phyloP scores from a whole-genome alignment of 2,888 invertebrate species.

The Hedya salicella region DNA sequence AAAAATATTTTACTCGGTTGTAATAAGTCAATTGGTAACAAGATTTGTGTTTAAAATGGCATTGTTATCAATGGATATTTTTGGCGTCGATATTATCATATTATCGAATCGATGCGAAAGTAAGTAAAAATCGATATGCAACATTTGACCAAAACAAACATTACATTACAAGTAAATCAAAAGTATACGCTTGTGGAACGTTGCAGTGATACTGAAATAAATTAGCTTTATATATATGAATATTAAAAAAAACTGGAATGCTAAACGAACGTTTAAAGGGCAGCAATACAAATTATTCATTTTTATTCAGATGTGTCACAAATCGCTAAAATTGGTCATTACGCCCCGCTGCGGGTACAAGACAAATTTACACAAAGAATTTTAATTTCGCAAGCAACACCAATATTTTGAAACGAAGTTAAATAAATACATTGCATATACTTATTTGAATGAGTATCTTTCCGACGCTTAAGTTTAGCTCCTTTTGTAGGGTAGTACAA shows the following conservation, averaged over 20 bases:
- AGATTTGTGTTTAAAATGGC: too few species aligned
- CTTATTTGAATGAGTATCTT: constrained; percentile 23
- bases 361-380: constrained; percentile 55
- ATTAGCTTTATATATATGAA: constrained; percentile 14
- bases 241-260: constrained; percentile 39
- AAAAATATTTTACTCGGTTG: too few species aligned
- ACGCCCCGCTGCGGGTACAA: constrained; percentile 60
- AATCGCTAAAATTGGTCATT: constrained; percentile 59
- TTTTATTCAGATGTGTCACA: constrained; percentile 62
- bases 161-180: too few species aligned
- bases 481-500: constrained; percentile 21
- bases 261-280: constrained; percentile 28
- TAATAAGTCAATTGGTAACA: too few species aligned
- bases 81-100: too few species aligned
- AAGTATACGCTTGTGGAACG: too few species aligned
- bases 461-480: constrained; percentile 8
- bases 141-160: too few species aligned
- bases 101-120: too few species aligned
- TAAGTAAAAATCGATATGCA: too few species aligned
- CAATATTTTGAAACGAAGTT: constrained; percentile 36
- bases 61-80: too few species aligned
- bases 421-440: constrained; percentile 17
- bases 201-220: constrained; percentile 31
- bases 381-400: constrained; percentile 39
- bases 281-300: constrained; percentile 46